phyloP scores from a whole-genome alignment of 2,113 vertebrate species.

The Myotis yumanensis region DNA sequence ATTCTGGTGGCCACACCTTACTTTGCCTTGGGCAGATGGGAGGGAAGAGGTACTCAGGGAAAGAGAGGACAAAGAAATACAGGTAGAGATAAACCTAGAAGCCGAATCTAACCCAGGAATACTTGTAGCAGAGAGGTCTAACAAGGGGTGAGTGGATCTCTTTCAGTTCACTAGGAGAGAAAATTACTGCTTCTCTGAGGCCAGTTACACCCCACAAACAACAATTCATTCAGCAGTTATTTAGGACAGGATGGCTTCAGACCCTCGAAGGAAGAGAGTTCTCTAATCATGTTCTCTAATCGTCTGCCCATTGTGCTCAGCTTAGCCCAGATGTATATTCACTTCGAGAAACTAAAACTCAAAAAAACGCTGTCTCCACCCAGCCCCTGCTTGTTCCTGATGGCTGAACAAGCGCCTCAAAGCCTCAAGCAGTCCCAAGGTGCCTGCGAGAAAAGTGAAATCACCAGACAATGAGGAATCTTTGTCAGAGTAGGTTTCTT shows the following conservation, averaged over 20 bases:
- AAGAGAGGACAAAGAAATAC: neutral
- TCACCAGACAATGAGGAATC: neutral
- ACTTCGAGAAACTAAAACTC: neutral
- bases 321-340: neutral
- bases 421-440: neutral
- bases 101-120: neutral
- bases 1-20: neutral
- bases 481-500: neutral
- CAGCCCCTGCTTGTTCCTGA: neutral
- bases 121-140: neutral
- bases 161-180: neutral
- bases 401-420: neutral
- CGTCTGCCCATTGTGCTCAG: neutral
- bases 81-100: neutral
- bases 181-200: neutral
- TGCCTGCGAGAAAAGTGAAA: too few relatives aligned
- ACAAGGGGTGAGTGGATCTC: fast-evolving
- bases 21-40: neutral
- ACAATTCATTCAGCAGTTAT: neutral
- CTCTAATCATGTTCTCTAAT: neutral
- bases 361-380: neutral
- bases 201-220: neutral
- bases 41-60: neutral
- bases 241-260: neutral
- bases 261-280: neutral